Base-by-base conservation (phyloP, 2,888 invertebrate genomes). In the Cataglyphis livida region DNA sequence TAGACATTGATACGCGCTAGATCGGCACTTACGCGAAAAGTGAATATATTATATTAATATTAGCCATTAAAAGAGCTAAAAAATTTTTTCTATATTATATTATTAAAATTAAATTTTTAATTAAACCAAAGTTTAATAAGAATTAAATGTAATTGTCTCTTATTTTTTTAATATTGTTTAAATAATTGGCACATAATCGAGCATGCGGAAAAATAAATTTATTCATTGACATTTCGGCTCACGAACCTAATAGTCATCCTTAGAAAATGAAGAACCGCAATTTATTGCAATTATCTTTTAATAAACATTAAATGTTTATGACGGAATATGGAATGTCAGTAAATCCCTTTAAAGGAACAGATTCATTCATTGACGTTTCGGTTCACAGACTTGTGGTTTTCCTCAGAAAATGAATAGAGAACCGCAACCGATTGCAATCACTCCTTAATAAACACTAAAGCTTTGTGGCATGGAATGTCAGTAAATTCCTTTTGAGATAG, bases 11-110 rank as follows among this genome's bases (percentile, higher is more conserved):
- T 78, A 48, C 18, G 41, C 38, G 25, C 70, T 61, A 25, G 59
- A 78, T 59, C 68, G 25, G 59, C 18, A 68, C 25, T 48, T 48
- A n/a, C 7, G 48, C 32, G 44, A 68, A 68, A 41, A 57, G 66
- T 18, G 41, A 66, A 68, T 78, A 59, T 48, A 38, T 68, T 78
- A 68, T 48, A 38, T 68, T 78, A 78, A 78, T 61, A 59, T 59
- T 78, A 78, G 68, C 0, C 59, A 9, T 78, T 18, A 61, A 61
- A 10, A 57, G 44, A 9, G 48, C n/a, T n/a, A 18, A 18, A 48
- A 6, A 48, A 18, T 18, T 48, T 6, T 48, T n/a, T n/a, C 15
- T 18, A 44, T 7, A n/a, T 48, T 48, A 48, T n/a, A 48, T 48
- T 48, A 48, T 18, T 48, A 48, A 48, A 48, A 48, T 48, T 48